These are phyloP conservation scores for Chymomyza fuscimana DNA, from an alignment of 2,888 invertebrate genomes.

Conservation along the genomic window DNA sequence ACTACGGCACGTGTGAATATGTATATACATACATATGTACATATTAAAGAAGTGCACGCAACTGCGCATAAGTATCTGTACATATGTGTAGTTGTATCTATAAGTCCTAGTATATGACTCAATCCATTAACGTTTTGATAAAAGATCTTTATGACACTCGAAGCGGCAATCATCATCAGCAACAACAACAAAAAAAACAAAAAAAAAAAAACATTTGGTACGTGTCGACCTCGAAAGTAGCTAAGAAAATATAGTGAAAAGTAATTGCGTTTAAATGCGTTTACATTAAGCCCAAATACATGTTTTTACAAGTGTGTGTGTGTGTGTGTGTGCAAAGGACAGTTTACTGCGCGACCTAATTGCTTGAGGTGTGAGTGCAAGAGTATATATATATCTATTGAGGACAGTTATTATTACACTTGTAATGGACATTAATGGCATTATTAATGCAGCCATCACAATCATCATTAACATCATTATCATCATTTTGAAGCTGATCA, in stretches of 20 bases:
- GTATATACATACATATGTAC: neutral
- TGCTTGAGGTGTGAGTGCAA: neutral
- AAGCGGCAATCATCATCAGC: slow-evolving; percentile 72
- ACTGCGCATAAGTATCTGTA: neutral
- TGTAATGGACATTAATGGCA: slow-evolving; percentile 66
- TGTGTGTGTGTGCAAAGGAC: slow-evolving; percentile 22
- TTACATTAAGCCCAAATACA: slow-evolving; percentile 66
- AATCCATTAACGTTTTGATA: slow-evolving; percentile 76
- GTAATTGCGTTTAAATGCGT: slow-evolving; percentile 74
- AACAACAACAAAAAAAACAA: slow-evolving; percentile 42
- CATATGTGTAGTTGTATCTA: slow-evolving; percentile 1
- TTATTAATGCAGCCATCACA: slow-evolving; percentile 57
- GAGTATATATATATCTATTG: slow-evolving; percentile 42
- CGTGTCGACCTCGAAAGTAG: slow-evolving; percentile 45
- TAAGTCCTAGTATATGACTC: slow-evolving; percentile 56
- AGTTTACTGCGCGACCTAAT: slow-evolving; percentile 1
- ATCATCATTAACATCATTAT: neutral
- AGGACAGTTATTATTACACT: slow-evolving; percentile 74
- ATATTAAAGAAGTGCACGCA: slow-evolving; percentile 39
- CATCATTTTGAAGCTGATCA: neutral
- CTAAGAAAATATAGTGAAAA: slow-evolving; percentile 63
- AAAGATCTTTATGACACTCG: slow-evolving; percentile 76
- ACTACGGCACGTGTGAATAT: slow-evolving; percentile 29
- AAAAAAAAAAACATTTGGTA: slow-evolving; percentile 57
- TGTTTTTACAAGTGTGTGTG: slow-evolving; percentile 11